Conservation (phyloP, 1,140 invertebrate species). For the Drosophila mauritiana region DNA sequence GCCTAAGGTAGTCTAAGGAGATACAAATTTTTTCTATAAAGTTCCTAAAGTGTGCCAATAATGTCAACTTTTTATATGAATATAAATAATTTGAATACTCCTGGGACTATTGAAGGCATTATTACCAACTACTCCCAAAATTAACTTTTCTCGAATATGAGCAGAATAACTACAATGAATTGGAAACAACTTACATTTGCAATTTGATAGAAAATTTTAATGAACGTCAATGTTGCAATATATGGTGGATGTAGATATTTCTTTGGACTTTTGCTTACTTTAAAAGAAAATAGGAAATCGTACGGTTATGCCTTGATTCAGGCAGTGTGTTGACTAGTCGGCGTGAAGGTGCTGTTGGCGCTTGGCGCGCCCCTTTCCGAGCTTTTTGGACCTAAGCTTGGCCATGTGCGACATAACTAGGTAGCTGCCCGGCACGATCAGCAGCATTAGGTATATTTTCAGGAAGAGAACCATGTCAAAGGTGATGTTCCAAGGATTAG, state of each 20-base stretch:
- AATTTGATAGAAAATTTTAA: conserved; percentile 29
- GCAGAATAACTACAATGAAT: not conserved
- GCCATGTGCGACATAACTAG: conserved; percentile 93
- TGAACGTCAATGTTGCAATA: conserved; percentile 17
- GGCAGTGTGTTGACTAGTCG: conserved; percentile 33
- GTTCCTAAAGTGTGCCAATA: too few relatives aligned
- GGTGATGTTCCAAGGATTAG: conserved; percentile 93
- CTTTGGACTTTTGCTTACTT: conserved; percentile 26
- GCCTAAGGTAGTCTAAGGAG: too few relatives aligned
- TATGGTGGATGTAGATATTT: conserved; percentile 14
- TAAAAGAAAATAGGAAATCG: conserved; percentile 30
- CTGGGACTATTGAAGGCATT: too few relatives aligned
- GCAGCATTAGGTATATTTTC: conserved; percentile 90
- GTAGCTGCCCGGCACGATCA: conserved; percentile 91
- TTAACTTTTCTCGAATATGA: too few relatives aligned
- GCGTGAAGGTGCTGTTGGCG: conserved; percentile 34
- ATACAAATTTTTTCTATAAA: too few relatives aligned
- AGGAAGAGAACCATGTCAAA: conserved; percentile 94
- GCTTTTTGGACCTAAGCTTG: conserved; percentile 87
- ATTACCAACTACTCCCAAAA: too few relatives aligned
- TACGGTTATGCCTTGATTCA: not conserved
- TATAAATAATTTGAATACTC: too few relatives aligned
- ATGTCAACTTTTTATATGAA: too few relatives aligned
- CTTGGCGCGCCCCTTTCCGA: conserved; percentile 81
- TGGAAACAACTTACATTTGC: conserved; percentile 5